phyloP scores from a whole-genome alignment of 2,113 vertebrate species.

The Martes martes region DNA sequence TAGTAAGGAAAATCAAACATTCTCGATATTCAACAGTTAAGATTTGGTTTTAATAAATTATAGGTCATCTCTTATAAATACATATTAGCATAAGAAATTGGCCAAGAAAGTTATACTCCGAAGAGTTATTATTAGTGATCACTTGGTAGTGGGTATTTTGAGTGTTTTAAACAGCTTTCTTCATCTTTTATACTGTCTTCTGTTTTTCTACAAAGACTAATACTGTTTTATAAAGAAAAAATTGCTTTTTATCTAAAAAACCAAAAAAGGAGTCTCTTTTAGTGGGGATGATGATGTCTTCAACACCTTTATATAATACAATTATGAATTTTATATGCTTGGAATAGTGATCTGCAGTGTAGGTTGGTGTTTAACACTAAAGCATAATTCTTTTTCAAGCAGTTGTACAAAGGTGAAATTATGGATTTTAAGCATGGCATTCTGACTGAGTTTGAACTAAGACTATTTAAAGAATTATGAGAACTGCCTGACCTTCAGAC shows the following conservation, averaged over 20 bases:
- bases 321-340: neutral
- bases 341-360: neutral
- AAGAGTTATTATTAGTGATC: neutral
- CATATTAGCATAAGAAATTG: neutral
- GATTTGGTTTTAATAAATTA: conserved; percentile 1
- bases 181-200: neutral
- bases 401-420: neutral
- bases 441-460: neutral
- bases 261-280: neutral
- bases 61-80: neutral
- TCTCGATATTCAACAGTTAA: neutral
- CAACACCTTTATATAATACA: neutral
- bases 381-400: neutral
- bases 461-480: neutral
- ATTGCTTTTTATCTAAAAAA: neutral
- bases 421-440: neutral
- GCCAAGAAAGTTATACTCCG: neutral
- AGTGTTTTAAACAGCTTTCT: neutral
- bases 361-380: neutral
- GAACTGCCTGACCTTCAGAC: neutral
- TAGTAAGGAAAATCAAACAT: neutral
- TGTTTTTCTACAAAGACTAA: neutral
- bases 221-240: neutral
- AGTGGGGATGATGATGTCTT: neutral
- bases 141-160: neutral